phyloP scores from a whole-genome alignment of 2,113 vertebrate species.

The Salvelinus alpinus region DNA sequence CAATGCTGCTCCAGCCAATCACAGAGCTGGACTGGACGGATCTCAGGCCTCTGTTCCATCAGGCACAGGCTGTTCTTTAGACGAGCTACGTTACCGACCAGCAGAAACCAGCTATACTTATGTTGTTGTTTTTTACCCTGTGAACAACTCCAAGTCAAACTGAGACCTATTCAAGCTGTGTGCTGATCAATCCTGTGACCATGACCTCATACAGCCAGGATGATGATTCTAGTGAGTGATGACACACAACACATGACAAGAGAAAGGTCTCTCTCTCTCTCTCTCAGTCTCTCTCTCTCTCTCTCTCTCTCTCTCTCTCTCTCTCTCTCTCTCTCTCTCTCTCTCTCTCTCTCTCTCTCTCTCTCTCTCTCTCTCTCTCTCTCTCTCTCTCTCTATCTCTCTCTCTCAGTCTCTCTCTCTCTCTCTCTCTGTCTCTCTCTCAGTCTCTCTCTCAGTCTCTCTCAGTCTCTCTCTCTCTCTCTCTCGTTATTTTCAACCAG shows the following conservation, averaged over 20 bases:
- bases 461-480: constrained; percentile 19
- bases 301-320: neutral
- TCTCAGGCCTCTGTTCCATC: constrained; percentile 56
- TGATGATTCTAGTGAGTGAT: constrained; percentile 38
- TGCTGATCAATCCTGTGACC: constrained; percentile 33
- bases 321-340: neutral
- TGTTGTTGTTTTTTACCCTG: constrained; percentile 58
- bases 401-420: neutral
- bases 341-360: neutral
- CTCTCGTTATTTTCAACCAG: neutral
- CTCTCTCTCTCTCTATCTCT: neutral
- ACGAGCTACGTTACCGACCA: constrained; percentile 72
- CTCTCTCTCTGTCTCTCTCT: neutral
- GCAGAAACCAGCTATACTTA: constrained; percentile 69
- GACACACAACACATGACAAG: constrained; percentile 35
- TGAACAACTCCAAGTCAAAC: constrained; percentile 60
- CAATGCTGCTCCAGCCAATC: constrained; percentile 50
- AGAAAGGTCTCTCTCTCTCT: neutral
- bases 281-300: neutral
- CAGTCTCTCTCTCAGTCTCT: neutral
- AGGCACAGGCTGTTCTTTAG: constrained; percentile 53
- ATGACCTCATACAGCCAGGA: constrained; percentile 35
- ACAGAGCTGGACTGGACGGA: constrained; percentile 50
- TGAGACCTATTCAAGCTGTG: constrained; percentile 44
- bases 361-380: neutral